Evolutionary conservation across 2,113 vertebrate genomes (phyloP).

Genomic region (Hippoglossus stenolepis): DNA sequence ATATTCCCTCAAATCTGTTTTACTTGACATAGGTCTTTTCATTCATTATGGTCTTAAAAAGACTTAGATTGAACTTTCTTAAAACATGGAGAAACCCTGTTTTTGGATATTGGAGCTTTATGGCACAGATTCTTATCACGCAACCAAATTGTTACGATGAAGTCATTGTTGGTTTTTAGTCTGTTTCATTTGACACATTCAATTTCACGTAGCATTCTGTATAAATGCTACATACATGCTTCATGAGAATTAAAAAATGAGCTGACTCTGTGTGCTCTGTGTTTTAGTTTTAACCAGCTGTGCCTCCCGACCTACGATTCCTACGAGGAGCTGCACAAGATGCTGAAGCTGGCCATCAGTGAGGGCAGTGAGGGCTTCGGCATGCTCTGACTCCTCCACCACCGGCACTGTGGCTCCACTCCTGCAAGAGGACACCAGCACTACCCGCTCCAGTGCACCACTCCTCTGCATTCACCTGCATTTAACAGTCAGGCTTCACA

Average conservation of each 20-base stretch:
- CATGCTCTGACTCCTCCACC: constrained; percentile 89
- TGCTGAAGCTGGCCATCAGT: constrained; percentile 98
- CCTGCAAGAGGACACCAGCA: constrained; percentile 10
- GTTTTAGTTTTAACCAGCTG: constrained; percentile 98
- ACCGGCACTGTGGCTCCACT: constrained; percentile 26
- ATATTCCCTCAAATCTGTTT: too few species aligned
- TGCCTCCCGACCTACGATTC: constrained; percentile 99
- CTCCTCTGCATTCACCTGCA: constrained; percentile 29
- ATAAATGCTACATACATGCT: too few species aligned
- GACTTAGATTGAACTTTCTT: not conserved
- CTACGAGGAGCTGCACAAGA: constrained; percentile 97
- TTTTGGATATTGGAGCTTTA: too few species aligned
- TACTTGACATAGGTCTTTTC: too few species aligned
- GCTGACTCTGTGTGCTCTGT: not conserved
- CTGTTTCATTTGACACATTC: too few species aligned
- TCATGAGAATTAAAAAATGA: too few species aligned
- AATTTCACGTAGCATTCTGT: too few species aligned
- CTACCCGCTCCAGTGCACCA: not conserved
- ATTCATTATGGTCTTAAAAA: not conserved
- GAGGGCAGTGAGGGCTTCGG: constrained; percentile 99
- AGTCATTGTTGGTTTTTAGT: too few species aligned
- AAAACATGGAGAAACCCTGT: too few species aligned
- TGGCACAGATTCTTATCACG: too few species aligned
- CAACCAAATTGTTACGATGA: too few species aligned
- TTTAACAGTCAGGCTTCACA: constrained; percentile 18